Conservation (phyloP, 1,140 invertebrate genomes). For the Leptopilina clavipes region DNA sequence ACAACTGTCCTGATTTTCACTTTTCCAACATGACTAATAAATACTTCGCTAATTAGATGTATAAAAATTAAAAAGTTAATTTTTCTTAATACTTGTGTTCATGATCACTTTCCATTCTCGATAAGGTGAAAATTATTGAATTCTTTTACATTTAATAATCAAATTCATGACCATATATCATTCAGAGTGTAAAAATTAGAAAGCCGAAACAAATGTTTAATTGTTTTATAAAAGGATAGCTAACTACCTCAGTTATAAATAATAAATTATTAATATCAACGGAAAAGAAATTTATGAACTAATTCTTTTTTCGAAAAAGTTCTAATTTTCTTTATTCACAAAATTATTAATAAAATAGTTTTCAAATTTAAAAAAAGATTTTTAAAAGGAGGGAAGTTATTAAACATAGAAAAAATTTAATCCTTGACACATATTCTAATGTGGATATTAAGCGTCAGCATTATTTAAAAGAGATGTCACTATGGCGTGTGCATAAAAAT, state of each 20-base stretch:
- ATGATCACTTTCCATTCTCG: slow-evolving; percentile 16
- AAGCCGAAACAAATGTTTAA: slow-evolving; percentile 11
- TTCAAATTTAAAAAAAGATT: too few relatives aligned
- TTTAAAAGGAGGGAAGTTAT: not conserved
- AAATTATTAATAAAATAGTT: too few relatives aligned
- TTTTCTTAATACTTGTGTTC: not conserved
- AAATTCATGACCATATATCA: not conserved
- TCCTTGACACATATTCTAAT: slow-evolving; percentile 54
- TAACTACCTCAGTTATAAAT: not conserved
- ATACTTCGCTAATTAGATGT: slow-evolving; percentile 16
- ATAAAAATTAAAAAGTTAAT: slow-evolving; percentile 12
- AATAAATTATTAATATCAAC: not conserved
- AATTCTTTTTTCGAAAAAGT: too few relatives aligned
- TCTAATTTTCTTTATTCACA: too few relatives aligned
- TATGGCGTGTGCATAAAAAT: slow-evolving; percentile 35
- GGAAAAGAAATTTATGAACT: not conserved
- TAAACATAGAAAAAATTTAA: not conserved
- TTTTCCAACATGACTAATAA: slow-evolving; percentile 38
- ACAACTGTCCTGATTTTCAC: slow-evolving; percentile 39
- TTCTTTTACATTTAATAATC: not conserved
- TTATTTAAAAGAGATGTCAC: slow-evolving; percentile 54
- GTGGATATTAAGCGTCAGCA: slow-evolving; percentile 38
- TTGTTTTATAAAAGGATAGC: not conserved
- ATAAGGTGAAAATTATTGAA: slow-evolving; percentile 7
- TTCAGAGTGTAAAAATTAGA: not conserved